These are phyloP conservation scores for Stercorarius parasiticus DNA, from an alignment of 2,113 vertebrate genomes.

Conservation along the genomic window DNA sequence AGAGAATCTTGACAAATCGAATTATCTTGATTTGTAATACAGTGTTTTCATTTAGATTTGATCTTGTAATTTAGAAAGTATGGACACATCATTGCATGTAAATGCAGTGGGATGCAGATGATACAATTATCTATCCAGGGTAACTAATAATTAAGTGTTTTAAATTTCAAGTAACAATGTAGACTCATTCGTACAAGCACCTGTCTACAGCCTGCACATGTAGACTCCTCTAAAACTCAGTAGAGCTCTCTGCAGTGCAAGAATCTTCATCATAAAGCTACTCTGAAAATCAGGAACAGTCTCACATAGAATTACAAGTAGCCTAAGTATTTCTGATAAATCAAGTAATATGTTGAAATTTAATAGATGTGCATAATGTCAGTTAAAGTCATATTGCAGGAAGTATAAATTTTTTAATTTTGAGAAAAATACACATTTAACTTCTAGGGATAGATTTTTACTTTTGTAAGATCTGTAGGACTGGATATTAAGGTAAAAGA, in stretches of 20 bases:
- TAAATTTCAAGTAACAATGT: not conserved
- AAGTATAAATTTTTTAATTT: not conserved
- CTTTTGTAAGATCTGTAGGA: not conserved
- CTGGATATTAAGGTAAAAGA: not conserved
- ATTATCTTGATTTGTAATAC: not conserved
- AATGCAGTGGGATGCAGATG: not conserved
- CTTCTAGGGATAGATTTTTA: not conserved
- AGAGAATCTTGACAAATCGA: not conserved
- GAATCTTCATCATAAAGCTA: not conserved
- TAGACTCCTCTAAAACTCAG: not conserved
- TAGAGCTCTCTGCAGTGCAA: not conserved
- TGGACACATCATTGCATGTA: not conserved
- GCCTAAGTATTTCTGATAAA: not conserved
- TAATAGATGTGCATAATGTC: not conserved
- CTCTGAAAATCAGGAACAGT: not conserved
- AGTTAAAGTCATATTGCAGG: not conserved
- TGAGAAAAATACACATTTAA: not conserved
- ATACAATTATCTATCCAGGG: not conserved
- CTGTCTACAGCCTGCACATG: not conserved
- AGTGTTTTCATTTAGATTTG: not conserved
- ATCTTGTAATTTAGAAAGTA: not conserved
- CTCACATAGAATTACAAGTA: not conserved
- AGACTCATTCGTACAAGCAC: not conserved
- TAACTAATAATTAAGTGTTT: not conserved
- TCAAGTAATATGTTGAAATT: not conserved